Percentiles rank a stretch among this genome's conserved stretches.
Conservation (phyloP, 2,888 invertebrate species). For the Toxonevra muliebris region DNA sequence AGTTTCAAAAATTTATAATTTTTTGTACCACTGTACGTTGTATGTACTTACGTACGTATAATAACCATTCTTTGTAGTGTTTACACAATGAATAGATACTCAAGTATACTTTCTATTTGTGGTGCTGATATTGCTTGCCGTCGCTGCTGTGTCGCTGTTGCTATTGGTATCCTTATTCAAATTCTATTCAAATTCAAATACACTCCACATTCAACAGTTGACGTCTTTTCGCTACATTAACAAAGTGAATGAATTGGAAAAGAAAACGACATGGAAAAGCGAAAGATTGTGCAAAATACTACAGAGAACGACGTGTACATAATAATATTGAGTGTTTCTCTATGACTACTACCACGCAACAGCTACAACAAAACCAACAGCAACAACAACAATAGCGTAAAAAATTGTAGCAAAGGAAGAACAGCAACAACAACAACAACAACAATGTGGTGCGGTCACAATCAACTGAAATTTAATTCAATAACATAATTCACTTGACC, state of each 20-base stretch:
- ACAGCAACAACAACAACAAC: neutral
- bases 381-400: neutral
- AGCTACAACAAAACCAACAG: neutral
- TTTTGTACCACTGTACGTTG: too few species aligned
- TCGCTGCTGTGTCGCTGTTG: too few species aligned
- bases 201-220: slow-evolving; percentile 50
- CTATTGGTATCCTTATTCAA: slow-evolving; percentile 31
- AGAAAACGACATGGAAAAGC: slow-evolving; percentile 49
- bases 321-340: slow-evolving; percentile 37
- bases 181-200: slow-evolving; percentile 36
- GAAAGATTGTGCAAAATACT: slow-evolving; percentile 43
- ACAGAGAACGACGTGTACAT: slow-evolving; percentile 47
- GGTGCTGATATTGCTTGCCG: slow-evolving; percentile 13
- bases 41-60: too few species aligned
- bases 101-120: slow-evolving; percentile 3
- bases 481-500: slow-evolving; percentile 58
- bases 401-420: neutral
- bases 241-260: slow-evolving; percentile 61
- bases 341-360: neutral
- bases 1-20: too few species aligned
- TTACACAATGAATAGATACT: neutral
- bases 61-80: neutral
- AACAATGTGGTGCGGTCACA: slow-evolving; percentile 44
- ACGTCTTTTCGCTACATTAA: slow-evolving; percentile 60
- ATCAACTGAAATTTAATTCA: slow-evolving; percentile 61